Evolutionary conservation across 2,113 vertebrate genomes (phyloP).

Genomic region (Otocyon megalotis): DNA sequence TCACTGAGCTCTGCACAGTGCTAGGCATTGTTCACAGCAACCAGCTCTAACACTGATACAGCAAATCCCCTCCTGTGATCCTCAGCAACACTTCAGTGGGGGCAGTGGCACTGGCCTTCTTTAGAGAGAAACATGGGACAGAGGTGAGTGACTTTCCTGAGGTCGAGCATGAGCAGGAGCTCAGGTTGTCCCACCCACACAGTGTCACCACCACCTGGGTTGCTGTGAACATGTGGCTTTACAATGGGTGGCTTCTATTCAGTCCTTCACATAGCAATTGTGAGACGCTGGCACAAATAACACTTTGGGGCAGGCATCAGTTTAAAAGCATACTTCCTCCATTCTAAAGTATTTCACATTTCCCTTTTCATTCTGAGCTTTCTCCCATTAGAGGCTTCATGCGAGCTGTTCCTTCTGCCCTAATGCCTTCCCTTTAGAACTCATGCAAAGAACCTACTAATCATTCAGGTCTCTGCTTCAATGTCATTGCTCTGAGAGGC

Average conservation of each 20-base stretch:
- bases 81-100: background rate
- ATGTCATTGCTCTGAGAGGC: background rate
- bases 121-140: fast-evolving
- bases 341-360: background rate
- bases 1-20: fast-evolving
- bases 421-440: background rate
- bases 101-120: background rate
- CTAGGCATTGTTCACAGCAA: background rate
- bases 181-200: background rate
- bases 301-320: background rate
- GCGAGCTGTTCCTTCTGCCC: background rate
- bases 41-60: fast-evolving
- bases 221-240: background rate
- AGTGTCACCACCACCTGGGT: fast-evolving
- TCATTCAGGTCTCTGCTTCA: background rate
- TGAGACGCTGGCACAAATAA: background rate
- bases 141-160: background rate
- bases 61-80: fast-evolving
- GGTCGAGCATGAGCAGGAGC: fast-evolving
- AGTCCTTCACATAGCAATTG: background rate
- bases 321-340: background rate
- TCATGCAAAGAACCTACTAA: background rate
- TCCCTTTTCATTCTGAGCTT: background rate
- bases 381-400: background rate
- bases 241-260: background rate